Base-by-base conservation (phyloP, 2,888 invertebrate species). In the Campoplex nolae region DNA sequence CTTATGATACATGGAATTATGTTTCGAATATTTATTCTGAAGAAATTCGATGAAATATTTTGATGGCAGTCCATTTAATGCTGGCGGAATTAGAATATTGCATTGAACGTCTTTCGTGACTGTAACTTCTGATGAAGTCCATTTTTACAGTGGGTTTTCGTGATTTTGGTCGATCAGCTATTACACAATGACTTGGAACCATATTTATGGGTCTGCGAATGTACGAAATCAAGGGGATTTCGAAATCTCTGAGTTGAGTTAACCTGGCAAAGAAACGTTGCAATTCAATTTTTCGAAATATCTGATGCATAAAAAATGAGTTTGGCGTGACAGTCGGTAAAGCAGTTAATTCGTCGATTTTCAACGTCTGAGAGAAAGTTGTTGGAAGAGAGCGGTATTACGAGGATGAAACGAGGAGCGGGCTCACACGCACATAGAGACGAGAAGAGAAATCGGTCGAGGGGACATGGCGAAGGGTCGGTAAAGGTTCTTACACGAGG, bases 321-420 rank as follows among this genome's bases (percentile, higher is more conserved):
- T 77, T 32, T 77, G 58, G 48, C 56, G 82, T 82, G 67, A 77
- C 56, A 58, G 90, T 91, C 90, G 90, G 91, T 90, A 91, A 91
- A 88, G 77, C 84, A 87, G 88, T 58, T 71, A 42, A 13, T 83
- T 87, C 80, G 88, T 87, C 83, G 38, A 73, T 54, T 58, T 75
- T 38, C n/a, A 42, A 65, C 32, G 79, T 68, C 58, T 75, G 79
- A 78, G 58, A 77, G 70, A 81, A 77, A 75, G 56, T 74, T 68
- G 42, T 65, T n/a, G 73, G 62, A 71, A 74, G 48, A 87, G 45
- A 87, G 45, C 58, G 74, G 28, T 67, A 42, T 23, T 62, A 9
- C 38, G 84, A 78, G 74, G 73, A 73, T 51, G 82, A 56, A 71
- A 42, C 48, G 62, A 78, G 45, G 23, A 23, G 75, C 74, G 32